Base-by-base conservation (phyloP, 2,797 vertebrate species). In the Dallia pectoralis region DNA sequence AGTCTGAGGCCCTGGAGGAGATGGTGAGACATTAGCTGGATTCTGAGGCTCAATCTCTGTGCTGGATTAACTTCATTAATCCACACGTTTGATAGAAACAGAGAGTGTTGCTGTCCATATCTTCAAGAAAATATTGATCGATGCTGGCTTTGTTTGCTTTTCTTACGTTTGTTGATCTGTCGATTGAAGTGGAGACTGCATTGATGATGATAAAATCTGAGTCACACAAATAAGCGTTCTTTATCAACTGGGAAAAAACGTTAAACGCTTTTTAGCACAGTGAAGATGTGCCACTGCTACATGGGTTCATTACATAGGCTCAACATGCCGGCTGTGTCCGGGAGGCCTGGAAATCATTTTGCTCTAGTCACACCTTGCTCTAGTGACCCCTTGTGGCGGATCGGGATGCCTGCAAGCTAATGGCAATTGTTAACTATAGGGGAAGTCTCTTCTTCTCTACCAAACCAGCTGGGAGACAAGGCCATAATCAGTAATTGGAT, bases 51-150 rank as follows among this genome's bases (percentile, higher is more conserved):
- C 88, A 86, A 87, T 87, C 86, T 77, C 75, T 79, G 82, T 84
- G 83, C 84, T 85, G 77, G 11, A 84, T 88, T 85, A 79, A 87
- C 81, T 79, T 90, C 82, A 80, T 85, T 82, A 79, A 79, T 62
- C 67, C 76, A 65, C n/a, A 78, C 90, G 92, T 93, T 89, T 90
- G 91, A 93, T 92, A 87, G 88, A 88, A 87, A 87, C 84, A 84
- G 83, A 85, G 89, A 93, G 86, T 81, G 88, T 86, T 88, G 79
- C 85, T 88, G 91, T 87, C 84, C 82, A 89, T 93, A 90, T 91
- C 83, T 82, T 87, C 91, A 87, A 22, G 84, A 80, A 91, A 84
- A 77, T 93, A 93, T 93, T 91, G 92, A 93, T 93, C 69, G 86
- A 81, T 89, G 87, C 86, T 91, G 88, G 86, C 83, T 79, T 87